Evolutionary conservation across 2,797 vertebrate genomes (phyloP).

Genomic region (Syndactyla subalaris): DNA sequence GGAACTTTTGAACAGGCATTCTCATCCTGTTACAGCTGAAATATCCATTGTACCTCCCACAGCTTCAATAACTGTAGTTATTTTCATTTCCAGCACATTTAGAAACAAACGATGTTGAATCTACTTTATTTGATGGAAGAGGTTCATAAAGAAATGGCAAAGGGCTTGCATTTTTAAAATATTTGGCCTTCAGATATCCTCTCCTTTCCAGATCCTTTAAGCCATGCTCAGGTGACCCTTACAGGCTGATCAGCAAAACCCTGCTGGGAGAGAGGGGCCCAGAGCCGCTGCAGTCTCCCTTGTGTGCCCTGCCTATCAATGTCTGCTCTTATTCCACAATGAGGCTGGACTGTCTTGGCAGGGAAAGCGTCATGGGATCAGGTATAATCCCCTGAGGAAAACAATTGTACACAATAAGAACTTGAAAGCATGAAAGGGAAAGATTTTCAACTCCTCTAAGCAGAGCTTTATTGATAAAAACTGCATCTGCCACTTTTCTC

Average conservation of each 20-base stretch:
- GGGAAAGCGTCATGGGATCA: slow-evolving; percentile 45
- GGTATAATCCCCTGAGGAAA: slow-evolving; percentile 50
- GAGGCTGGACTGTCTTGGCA: slow-evolving; percentile 25
- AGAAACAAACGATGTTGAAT: slow-evolving; percentile 57
- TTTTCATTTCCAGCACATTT: slow-evolving; percentile 54
- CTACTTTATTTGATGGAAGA: slow-evolving; percentile 48
- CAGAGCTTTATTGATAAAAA: slow-evolving; percentile 8
- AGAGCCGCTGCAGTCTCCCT: neutral
- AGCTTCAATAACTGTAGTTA: slow-evolving; percentile 20
- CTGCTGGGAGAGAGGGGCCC: slow-evolving; percentile 16
- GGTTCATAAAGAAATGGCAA: slow-evolving; percentile 59
- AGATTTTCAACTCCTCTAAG: slow-evolving; percentile 46
- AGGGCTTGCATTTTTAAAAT: slow-evolving; percentile 47
- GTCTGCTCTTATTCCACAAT: slow-evolving; percentile 13
- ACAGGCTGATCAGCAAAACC: slow-evolving; percentile 24
- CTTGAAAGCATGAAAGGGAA: slow-evolving; percentile 47
- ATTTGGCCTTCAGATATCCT: slow-evolving; percentile 27
- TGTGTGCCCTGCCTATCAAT: slow-evolving; percentile 26
- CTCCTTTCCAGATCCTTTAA: slow-evolving; percentile 26
- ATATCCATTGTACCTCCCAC: slow-evolving; percentile 16
- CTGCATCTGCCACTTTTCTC: slow-evolving; percentile 26
- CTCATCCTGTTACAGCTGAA: neutral
- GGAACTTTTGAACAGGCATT: slow-evolving; percentile 13
- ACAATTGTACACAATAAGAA: slow-evolving; percentile 35
- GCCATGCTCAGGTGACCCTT: slow-evolving; percentile 26